These are phyloP conservation scores for Pheosia gnoma DNA, from an alignment of 2,888 invertebrate species.

Conservation along the genomic window DNA sequence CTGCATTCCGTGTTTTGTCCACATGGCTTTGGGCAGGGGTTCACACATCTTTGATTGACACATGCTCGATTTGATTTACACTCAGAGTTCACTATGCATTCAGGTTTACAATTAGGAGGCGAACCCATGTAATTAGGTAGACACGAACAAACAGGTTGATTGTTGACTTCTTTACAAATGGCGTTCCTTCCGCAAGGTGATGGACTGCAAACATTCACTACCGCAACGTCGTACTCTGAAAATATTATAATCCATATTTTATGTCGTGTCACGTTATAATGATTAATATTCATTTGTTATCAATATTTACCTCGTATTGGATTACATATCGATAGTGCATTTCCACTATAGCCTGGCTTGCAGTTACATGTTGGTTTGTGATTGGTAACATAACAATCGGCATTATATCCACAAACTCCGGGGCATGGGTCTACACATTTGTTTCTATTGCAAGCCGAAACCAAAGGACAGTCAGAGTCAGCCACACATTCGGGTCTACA, in stretches of 20 bases:
- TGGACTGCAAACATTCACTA: constrained; percentile 87
- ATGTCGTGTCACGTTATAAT: constrained; percentile 3
- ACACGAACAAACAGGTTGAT: constrained; percentile 89
- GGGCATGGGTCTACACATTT: constrained; percentile 88
- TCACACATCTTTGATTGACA: constrained; percentile 86
- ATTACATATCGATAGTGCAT: constrained; percentile 85
- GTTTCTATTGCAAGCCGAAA: constrained; percentile 85
- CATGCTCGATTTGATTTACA: constrained; percentile 87
- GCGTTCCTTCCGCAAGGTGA: constrained; percentile 90
- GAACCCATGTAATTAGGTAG: constrained; percentile 86
- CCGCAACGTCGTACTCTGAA: constrained; percentile 63
- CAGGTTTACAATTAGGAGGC: constrained; percentile 86
- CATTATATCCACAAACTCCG: constrained; percentile 87
- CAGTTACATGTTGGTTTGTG: constrained; percentile 87
- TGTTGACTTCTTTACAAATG: constrained; percentile 88
- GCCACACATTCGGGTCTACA: constrained; percentile 88
- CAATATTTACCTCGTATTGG: constrained; percentile 61
- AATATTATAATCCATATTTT: constrained; percentile 16
- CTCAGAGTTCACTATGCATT: constrained; percentile 87
- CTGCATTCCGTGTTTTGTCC: constrained; percentile 87
- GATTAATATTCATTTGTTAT: constrained; percentile 7
- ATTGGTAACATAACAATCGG: constrained; percentile 86
- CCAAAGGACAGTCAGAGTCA: constrained; percentile 86
- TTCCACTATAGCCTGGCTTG: constrained; percentile 85
- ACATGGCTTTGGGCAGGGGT: constrained; percentile 88